Percentiles rank a stretch among this genome's conserved stretches.
These are phyloP conservation scores for Dromiciops gliroides DNA, from an alignment of 2,113 vertebrate species.

Conservation along the genomic window DNA sequence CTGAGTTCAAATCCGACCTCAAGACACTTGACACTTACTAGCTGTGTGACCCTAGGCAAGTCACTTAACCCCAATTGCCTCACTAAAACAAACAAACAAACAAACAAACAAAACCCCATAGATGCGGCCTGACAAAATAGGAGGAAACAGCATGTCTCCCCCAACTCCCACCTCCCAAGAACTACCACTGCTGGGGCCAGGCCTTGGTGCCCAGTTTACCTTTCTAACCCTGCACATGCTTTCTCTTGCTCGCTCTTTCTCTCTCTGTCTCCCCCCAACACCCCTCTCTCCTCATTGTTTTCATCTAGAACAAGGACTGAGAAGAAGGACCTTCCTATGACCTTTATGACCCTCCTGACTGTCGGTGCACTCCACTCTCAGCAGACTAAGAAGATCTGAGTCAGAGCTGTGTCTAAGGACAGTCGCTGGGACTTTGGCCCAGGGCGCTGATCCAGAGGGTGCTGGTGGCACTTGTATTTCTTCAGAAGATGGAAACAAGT, in stretches of 20 bases:
- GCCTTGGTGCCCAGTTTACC: background rate
- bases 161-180: background rate
- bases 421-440: background rate
- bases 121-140: too few relatives aligned
- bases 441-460: background rate
- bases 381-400: slow-evolving; percentile 10
- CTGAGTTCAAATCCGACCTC: too few relatives aligned
- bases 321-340: background rate
- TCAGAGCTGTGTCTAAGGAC: slow-evolving; percentile 11
- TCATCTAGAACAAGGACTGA: background rate
- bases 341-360: slow-evolving; percentile 16
- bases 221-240: background rate
- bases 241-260: too few relatives aligned
- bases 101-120: too few relatives aligned
- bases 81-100: too few relatives aligned
- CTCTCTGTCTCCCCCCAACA: too few relatives aligned
- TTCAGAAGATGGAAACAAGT: too few relatives aligned
- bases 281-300: background rate
- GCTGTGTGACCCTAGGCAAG: too few relatives aligned
- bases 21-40: too few relatives aligned
- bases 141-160: background rate
- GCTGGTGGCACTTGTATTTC: too few relatives aligned
- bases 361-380: background rate
- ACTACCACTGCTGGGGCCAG: background rate
- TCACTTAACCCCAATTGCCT: too few relatives aligned